Percentiles rank a stretch among this genome's conserved stretches.
These are phyloP conservation scores for Penaeus chinensis DNA, from an alignment of 1,140 invertebrate genomes.

Conservation along the genomic window DNA sequence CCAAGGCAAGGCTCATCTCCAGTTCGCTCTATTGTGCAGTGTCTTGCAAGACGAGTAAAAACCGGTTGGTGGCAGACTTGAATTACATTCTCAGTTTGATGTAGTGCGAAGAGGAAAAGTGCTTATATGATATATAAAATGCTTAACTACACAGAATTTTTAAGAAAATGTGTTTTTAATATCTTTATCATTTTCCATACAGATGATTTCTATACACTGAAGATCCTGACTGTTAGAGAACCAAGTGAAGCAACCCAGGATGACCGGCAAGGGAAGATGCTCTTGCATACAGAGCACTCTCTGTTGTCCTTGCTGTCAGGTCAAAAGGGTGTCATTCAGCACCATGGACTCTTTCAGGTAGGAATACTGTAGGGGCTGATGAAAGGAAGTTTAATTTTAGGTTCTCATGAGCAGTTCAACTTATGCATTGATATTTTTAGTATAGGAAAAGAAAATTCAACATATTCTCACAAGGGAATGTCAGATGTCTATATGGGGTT, in stretches of 20 bases:
- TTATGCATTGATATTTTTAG: no score
- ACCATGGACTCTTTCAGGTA: constrained; percentile 85
- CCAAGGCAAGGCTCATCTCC: constrained; percentile 80
- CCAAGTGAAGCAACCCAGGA: constrained; percentile 78
- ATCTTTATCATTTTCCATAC: constrained; percentile 31
- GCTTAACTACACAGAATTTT: background rate
- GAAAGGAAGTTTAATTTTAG: no score
- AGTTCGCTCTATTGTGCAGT: constrained; percentile 83
- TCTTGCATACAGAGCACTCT: constrained; percentile 84
- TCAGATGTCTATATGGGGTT: no score
- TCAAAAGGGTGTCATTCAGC: constrained; percentile 81
- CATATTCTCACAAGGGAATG: no score
- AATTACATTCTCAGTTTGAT: background rate
- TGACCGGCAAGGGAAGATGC: constrained; percentile 84
- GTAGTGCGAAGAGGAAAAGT: no score
- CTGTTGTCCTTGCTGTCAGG: constrained; percentile 79
- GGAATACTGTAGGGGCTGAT: background rate
- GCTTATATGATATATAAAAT: background rate
- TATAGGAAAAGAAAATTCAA: no score
- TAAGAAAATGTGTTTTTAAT: background rate
- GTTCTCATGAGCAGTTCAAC: no score
- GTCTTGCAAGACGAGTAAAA: constrained; percentile 79
- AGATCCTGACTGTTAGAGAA: constrained; percentile 74
- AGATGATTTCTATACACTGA: constrained; percentile 79
- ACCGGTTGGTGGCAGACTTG: constrained; percentile 70